These are phyloP conservation scores for Trichonephila clavata DNA, from an alignment of 1,140 invertebrate genomes.

Conservation along the genomic window DNA sequence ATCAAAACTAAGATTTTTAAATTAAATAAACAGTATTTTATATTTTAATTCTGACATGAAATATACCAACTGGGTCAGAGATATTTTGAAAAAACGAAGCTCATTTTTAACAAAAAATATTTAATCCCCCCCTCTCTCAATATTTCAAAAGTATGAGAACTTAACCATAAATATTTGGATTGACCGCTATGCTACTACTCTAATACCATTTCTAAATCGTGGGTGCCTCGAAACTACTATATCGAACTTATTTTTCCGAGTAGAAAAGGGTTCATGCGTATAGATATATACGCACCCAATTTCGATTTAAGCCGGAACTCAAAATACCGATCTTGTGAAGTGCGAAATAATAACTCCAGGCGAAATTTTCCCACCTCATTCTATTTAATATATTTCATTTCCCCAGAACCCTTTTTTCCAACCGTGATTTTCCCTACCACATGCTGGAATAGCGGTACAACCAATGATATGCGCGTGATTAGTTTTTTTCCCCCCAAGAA, in stretches of 20 bases:
- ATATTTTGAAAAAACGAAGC: no score
- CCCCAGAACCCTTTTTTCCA: background rate
- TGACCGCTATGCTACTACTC: background rate
- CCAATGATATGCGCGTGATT: conserved; percentile 28
- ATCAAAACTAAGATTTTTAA: no score
- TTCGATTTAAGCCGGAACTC: background rate
- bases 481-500: conserved; percentile 34
- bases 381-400: conserved; percentile 39
- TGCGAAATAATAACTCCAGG: conserved; percentile 8
- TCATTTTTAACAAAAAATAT: no score
- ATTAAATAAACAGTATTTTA: no score
- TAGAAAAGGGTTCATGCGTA: background rate
- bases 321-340: background rate
- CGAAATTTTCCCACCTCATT: conserved; percentile 40
- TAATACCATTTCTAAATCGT: background rate
- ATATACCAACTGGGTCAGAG: no score
- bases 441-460: background rate
- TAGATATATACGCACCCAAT: background rate
- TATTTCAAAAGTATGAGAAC: no score
- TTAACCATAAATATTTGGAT: background rate
- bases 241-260: no score
- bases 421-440: conserved; percentile 8
- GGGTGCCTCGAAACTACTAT: background rate
- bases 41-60: no score
- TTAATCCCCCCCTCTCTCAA: no score